Evolutionary conservation across 2,113 vertebrate species (phyloP), one percentile per base, ranked within the genome.

Genomic region (Buteo buteo): DNA sequence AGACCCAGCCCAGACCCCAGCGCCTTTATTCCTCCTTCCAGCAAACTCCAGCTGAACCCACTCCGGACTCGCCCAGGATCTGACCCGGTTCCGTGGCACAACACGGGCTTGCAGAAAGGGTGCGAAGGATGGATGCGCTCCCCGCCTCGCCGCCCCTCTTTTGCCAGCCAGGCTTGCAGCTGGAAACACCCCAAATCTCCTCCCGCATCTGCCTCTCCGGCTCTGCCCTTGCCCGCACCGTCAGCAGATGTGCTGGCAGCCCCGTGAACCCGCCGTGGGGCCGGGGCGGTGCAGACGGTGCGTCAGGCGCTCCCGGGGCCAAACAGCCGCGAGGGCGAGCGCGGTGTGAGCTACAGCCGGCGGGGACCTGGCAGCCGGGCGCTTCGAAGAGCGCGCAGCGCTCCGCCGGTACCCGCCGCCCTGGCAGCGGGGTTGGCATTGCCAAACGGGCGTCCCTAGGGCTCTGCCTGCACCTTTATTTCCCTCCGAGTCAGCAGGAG

Each of bases 61-160:
- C 31, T 57, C 18, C 1, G 6, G 54, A 44, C 54, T 0, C 29
- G 38, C 24, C 34, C 44, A 2, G 15, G 19, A 1, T 24, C 40
- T 1, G 3, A 22, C 31, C 10, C 0, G 0, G 31, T 0, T 2
- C 25, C 1, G 1, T 0, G 45, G n/a, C 64, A 25, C 2, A 2
- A 49, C 45, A 14, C 13, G 0, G 40, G 22, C 5, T 0, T 11
- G 79, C 64, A 45, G 65, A 24, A 34, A 38, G 34, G 47, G 2
- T 8, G 69, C 3, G 7, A 55, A 34, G 84, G 44, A 40, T 0
- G 79, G n/a, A 14, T 3, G 3, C 7, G 0, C 31, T 58, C 70
- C 70, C n/a, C 11, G 3, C 18, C 31, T 38, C 1, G 1, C 17
- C 8, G 3, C 40, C 10, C 4, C n/a, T 17, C 31, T 29, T 24